phyloP scores from a whole-genome alignment of 2,888 invertebrate species.

The Cheilosia vernalis region DNA sequence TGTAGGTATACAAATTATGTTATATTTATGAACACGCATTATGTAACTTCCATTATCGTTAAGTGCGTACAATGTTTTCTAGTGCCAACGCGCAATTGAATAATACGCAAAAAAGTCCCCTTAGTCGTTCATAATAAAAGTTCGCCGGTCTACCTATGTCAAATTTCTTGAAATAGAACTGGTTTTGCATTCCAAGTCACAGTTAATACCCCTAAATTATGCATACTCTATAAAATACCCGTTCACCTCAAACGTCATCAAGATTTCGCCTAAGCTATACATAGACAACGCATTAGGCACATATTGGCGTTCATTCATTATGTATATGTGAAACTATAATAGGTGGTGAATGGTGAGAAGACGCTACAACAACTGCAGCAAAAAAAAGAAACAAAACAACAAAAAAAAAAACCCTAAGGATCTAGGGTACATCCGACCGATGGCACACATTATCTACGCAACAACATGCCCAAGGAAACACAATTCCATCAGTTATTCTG shows the following conservation, averaged over 20 bases:
- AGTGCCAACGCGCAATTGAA: background rate
- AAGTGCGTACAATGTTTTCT: too few relatives aligned
- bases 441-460: slow-evolving; percentile 4
- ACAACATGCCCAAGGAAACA: slow-evolving; percentile 21
- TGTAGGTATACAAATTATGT: too few relatives aligned
- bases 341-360: background rate
- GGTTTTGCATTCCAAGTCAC: slow-evolving; percentile 28
- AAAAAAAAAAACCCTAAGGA: background rate
- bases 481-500: background rate
- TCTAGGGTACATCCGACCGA: background rate
- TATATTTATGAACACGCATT: too few relatives aligned
- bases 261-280: background rate
- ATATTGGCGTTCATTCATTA: background rate
- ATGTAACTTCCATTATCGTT: too few relatives aligned
- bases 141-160: slow-evolving; percentile 24
- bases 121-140: background rate
- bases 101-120: slow-evolving; percentile 25
- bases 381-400: background rate
- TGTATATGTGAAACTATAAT: too few relatives aligned
- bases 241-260: slow-evolving; percentile 17
- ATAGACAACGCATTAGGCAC: background rate
- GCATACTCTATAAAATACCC: slow-evolving; percentile 22
- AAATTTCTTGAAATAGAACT: slow-evolving; percentile 17
- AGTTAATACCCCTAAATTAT: slow-evolving; percentile 22
- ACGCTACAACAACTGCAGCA: slow-evolving; percentile 1